phyloP scores from a whole-genome alignment of 1,140 invertebrate species.

The Periplaneta americana region DNA sequence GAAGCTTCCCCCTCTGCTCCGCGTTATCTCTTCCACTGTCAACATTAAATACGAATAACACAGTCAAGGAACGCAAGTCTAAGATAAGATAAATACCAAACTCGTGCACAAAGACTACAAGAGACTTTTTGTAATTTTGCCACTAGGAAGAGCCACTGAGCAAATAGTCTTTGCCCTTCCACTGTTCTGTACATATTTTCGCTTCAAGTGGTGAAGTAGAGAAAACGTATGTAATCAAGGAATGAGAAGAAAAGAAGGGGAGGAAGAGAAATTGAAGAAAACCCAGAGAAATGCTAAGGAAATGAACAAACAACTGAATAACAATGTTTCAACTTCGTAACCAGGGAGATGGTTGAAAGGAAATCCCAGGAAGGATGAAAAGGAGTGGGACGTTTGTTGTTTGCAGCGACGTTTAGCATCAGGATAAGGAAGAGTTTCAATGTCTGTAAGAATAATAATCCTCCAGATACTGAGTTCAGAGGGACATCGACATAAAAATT shows the following conservation, averaged over 20 bases:
- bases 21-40: background rate
- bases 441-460: no score
- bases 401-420: no score
- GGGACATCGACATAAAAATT: no score
- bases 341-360: background rate
- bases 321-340: background rate
- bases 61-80: background rate
- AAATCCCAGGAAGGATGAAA: background rate
- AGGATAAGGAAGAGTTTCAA: no score
- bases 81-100: background rate
- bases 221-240: background rate
- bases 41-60: no score
- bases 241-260: background rate
- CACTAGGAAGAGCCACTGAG: background rate
- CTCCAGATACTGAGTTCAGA: no score
- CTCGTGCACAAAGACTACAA: background rate
- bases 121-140: background rate
- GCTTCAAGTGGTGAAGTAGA: background rate
- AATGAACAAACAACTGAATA: background rate
- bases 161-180: background rate
- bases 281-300: background rate
- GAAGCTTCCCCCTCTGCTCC: background rate
- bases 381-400: background rate
- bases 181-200: background rate
- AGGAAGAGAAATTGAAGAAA: background rate